Evolutionary conservation across 1,140 invertebrate genomes (phyloP).

Genomic region (Diabrotica undecimpunctata): DNA sequence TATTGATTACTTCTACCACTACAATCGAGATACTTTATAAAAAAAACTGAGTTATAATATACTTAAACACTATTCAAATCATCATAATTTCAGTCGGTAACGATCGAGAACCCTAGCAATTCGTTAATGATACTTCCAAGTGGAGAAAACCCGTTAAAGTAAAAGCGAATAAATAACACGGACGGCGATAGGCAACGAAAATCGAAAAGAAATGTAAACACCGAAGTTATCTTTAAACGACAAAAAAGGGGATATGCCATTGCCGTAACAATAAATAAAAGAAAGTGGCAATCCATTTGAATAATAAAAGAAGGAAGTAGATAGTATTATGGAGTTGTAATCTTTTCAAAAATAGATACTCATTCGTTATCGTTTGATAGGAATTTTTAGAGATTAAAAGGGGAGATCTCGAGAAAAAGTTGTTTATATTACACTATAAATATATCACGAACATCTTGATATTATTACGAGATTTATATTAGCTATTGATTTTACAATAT

Average conservation of each 20-base stretch:
- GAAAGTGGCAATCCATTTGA: slow-evolving; percentile 2
- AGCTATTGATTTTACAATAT: no score
- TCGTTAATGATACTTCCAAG: neutral
- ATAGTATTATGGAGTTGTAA: neutral
- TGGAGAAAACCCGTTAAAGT: neutral
- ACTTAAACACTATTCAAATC: no score
- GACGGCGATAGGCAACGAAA: neutral
- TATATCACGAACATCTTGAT: no score
- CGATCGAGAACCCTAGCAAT: neutral
- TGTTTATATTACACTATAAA: no score
- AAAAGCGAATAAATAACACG: neutral
- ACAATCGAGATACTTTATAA: no score
- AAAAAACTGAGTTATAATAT: no score
- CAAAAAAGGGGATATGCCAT: neutral
- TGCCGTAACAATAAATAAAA: slow-evolving; percentile 1
- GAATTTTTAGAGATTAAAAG: neutral
- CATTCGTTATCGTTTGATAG: neutral
- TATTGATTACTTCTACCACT: no score
- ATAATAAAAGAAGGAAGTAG: neutral
- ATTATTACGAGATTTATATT: no score
- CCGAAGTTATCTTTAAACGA: neutral
- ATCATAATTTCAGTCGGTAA: no score
- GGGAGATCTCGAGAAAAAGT: no score
- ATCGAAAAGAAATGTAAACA: slow-evolving; percentile 2
- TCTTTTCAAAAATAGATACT: slow-evolving; percentile 3